phyloP scores from a whole-genome alignment of 2,888 invertebrate species.

The Melinaea menophilus region DNA sequence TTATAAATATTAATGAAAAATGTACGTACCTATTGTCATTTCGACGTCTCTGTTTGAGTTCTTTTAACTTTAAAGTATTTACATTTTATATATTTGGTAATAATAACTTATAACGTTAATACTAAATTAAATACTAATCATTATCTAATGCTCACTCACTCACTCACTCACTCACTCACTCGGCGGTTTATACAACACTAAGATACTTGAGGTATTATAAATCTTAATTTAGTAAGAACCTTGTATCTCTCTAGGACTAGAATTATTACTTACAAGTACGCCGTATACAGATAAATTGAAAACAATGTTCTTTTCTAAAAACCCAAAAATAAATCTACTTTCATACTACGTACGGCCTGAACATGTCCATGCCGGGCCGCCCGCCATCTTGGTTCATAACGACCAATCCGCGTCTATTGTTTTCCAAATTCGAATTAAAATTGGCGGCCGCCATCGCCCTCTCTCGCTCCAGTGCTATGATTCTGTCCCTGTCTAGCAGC shows the following conservation, averaged over 20 bases:
- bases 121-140: too few relatives aligned
- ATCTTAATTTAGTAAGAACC: constrained; percentile 1
- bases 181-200: too few relatives aligned
- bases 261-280: constrained; percentile 1
- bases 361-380: constrained; percentile 66
- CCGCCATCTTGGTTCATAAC: constrained; percentile 70
- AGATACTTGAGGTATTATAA: constrained; percentile 1
- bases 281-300: constrained; percentile 7
- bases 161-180: too few relatives aligned
- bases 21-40: too few relatives aligned
- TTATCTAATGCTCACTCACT: too few relatives aligned
- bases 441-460: constrained; percentile 72
- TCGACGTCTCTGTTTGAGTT: too few relatives aligned
- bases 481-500: constrained; percentile 70
- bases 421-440: constrained; percentile 75
- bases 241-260: constrained; percentile 5
- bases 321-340: constrained; percentile 56
- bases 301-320: constrained; percentile 10
- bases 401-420: constrained; percentile 65
- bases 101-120: too few relatives aligned
- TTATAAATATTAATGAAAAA: too few relatives aligned
- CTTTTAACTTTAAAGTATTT: too few relatives aligned
- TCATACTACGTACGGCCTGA: constrained; percentile 77
- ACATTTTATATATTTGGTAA: too few relatives aligned
- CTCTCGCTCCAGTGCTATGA: constrained; percentile 69